Percentiles rank a stretch among this genome's conserved stretches.
These are phyloP conservation scores for Falco rusticolus DNA, from an alignment of 2,797 vertebrate species.

Conservation along the genomic window DNA sequence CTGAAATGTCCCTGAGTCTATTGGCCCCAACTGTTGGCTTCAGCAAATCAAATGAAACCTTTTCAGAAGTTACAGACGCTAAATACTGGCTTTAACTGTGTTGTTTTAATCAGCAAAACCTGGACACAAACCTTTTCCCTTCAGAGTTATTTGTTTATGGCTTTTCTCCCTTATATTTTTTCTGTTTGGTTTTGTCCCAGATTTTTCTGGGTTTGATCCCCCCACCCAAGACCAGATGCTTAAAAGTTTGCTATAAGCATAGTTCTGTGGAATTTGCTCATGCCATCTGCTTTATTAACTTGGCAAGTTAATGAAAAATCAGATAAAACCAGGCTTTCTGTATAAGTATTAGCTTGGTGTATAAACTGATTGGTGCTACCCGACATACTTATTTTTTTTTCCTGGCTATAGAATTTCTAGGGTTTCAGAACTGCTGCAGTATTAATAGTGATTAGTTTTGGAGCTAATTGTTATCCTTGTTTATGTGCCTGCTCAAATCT, in stretches of 20 bases:
- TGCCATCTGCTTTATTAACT: neutral
- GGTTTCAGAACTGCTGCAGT: neutral
- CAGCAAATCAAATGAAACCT: neutral
- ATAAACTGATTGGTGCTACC: neutral
- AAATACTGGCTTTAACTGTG: neutral
- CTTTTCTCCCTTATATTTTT: neutral
- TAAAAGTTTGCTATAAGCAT: neutral
- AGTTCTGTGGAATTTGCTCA: neutral
- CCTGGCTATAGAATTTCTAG: neutral
- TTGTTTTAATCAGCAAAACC: neutral
- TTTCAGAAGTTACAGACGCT: neutral
- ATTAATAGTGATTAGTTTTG: neutral
- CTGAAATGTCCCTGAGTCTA: neutral
- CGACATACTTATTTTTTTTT: neutral
- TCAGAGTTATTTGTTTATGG: neutral
- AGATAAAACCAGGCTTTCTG: neutral
- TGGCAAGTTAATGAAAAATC: neutral
- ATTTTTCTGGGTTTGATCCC: neutral
- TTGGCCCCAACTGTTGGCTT: neutral
- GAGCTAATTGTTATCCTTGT: neutral
- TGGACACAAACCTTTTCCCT: neutral
- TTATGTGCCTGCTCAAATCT: neutral
- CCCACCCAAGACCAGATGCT: neutral
- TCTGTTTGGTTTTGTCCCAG: neutral
- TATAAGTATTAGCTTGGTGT: neutral